phyloP scores from a whole-genome alignment of 2,113 vertebrate species.

The Tursiops truncatus region DNA sequence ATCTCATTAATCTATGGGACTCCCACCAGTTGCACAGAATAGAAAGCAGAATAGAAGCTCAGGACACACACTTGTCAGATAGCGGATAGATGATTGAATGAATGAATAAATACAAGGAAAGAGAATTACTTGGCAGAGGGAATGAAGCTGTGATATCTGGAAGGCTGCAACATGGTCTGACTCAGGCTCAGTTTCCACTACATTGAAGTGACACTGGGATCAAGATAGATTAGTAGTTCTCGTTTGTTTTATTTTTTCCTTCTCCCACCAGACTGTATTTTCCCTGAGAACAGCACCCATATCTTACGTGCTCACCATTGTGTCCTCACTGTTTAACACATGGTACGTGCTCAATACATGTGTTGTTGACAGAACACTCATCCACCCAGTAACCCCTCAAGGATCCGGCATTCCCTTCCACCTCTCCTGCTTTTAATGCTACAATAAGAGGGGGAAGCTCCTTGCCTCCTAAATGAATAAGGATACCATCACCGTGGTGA shows the following conservation, averaged over 20 bases:
- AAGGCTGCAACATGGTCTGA: neutral
- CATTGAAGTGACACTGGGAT: neutral
- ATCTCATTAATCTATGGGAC: neutral
- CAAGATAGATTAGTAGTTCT: neutral
- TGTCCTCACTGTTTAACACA: neutral
- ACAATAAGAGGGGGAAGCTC: slow-evolving; percentile 67
- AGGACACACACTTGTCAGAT: neutral
- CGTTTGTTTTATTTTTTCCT: neutral
- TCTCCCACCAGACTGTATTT: neutral
- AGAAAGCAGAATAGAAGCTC: neutral
- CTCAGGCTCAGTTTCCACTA: neutral
- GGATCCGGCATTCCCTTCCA: slow-evolving; percentile 47
- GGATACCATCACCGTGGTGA: slow-evolving; percentile 71
- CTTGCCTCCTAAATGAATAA: slow-evolving; percentile 77
- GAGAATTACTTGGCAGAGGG: neutral
- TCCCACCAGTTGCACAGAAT: neutral
- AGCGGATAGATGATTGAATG: neutral
- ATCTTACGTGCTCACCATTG: neutral
- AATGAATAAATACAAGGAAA: neutral
- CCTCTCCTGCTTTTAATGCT: slow-evolving; percentile 73
- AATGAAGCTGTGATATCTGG: neutral
- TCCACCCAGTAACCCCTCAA: slow-evolving; percentile 3
- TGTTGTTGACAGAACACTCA: neutral
- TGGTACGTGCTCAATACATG: neutral
- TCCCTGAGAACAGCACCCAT: neutral